Percentiles rank a stretch among this genome's conserved stretches.
Conservation (phyloP, 2,113 vertebrate genomes). For the Oxyura jamaicensis region DNA sequence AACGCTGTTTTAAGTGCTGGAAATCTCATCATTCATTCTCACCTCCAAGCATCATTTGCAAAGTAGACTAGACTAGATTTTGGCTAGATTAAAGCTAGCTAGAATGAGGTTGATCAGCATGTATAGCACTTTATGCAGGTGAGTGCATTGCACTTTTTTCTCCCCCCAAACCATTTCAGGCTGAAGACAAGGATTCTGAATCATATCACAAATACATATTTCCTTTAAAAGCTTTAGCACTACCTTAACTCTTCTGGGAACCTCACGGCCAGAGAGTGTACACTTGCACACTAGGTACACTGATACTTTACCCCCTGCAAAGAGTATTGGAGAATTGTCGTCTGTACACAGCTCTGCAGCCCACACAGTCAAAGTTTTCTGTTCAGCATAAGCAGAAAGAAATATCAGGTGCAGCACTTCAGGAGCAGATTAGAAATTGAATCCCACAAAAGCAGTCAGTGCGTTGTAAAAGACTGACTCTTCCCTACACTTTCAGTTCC, state of each 20-base stretch:
- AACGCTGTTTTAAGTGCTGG: not conserved
- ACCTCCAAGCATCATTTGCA: not conserved
- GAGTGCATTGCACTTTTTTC: not conserved
- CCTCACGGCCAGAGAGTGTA: not conserved
- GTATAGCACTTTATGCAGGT: not conserved
- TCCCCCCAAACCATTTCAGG: not conserved
- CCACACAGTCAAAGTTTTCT: not conserved
- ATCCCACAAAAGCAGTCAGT: not conserved
- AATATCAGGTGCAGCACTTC: constrained; percentile 11
- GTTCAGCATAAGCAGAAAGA: not conserved
- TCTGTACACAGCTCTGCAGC: not conserved
- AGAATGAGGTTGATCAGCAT: not conserved
- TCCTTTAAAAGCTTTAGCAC: not conserved
- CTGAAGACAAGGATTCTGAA: not conserved
- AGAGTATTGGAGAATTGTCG: not conserved
- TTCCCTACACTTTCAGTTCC: not conserved
- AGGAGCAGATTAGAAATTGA: constrained; percentile 13
- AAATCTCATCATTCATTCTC: not conserved
- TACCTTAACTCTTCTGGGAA: not conserved
- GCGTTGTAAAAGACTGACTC: not conserved
- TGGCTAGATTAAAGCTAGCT: not conserved
- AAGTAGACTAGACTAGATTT: not conserved
- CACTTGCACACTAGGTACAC: not conserved
- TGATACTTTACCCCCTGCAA: not conserved
- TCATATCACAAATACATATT: not conserved